A percentile compares a stretch with the other conserved stretches of the same genome.
These are phyloP conservation scores for Drosophila lacicola DNA, from an alignment of 2,888 invertebrate genomes.

Conservation along the genomic window DNA sequence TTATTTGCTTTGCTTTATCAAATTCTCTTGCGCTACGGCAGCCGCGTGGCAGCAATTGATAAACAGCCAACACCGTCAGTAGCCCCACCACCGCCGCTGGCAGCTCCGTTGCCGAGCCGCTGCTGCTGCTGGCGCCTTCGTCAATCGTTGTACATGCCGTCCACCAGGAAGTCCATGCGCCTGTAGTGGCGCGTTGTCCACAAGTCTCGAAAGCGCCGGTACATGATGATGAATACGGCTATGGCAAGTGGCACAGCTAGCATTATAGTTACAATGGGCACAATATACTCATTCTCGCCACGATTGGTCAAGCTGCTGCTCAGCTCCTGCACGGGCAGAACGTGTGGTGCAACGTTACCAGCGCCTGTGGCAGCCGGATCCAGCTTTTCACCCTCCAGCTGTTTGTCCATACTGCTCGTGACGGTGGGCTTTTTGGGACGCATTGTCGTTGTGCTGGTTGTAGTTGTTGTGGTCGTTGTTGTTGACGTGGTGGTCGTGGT, in stretches of 20 bases:
- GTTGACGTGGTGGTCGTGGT: constrained; percentile 66
- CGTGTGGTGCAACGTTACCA: constrained; percentile 55
- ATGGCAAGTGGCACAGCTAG: constrained; percentile 89
- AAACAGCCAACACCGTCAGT: constrained; percentile 8
- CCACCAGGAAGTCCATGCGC: constrained; percentile 94
- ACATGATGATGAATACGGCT: constrained; percentile 89
- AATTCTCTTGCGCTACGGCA: constrained; percentile 36
- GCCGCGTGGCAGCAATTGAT: constrained; percentile 20
- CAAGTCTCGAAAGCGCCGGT: constrained; percentile 91
- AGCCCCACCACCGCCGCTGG: constrained; percentile 4
- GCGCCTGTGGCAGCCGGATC: constrained; percentile 2
- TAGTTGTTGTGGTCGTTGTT: constrained; percentile 73
- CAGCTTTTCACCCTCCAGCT: constrained; percentile 46
- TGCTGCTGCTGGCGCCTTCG: constrained; percentile 61
- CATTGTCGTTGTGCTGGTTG: constrained; percentile 73
- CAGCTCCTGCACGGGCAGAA: constrained; percentile 75
- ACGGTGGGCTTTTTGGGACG: constrained; percentile 86
- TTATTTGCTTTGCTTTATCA: constrained; percentile 27
- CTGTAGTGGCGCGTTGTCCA: constrained; percentile 95
- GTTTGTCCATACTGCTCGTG: constrained; percentile 84
- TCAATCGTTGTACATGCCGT: constrained; percentile 95
- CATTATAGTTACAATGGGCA: constrained; percentile 91
- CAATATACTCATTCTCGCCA: constrained; percentile 88
- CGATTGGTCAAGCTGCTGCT: constrained; percentile 62
- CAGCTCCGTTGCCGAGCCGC: constrained; percentile 3